A percentile compares a stretch with the other conserved stretches of the same genome.
Evolutionary conservation across 35 echinoderm and acorn worm species (phyloP).

Genomic region (Holothuria glaberrima): DNA sequence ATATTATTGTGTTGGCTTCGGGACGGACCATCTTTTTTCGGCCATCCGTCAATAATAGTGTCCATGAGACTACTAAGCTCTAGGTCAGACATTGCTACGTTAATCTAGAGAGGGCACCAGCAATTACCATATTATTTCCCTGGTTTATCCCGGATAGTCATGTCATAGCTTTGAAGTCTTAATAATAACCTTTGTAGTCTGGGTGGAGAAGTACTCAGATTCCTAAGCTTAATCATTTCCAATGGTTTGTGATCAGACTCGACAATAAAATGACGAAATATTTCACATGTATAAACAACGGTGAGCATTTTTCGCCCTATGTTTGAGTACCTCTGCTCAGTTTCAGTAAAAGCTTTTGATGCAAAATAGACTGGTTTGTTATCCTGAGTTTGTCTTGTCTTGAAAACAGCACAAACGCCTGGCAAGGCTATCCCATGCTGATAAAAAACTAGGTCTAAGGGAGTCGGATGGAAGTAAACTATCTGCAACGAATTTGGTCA

Average conservation of each 20-base stretch:
- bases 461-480: no score
- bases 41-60: constrained; percentile 9
- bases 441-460: no score
- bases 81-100: background rate
- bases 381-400: no score
- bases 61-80: no score
- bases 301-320: constrained; percentile 70
- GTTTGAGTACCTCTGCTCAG: constrained; percentile 66
- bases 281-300: constrained; percentile 67
- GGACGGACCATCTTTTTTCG: background rate
- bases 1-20: background rate
- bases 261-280: constrained; percentile 70
- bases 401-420: no score
- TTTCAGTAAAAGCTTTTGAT: no score
- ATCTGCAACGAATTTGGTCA: no score
- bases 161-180: no score
- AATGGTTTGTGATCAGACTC: no score
- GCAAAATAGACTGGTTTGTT: constrained; percentile 46
- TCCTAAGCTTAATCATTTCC: no score
- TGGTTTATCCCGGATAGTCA: constrained; percentile 68
- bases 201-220: constrained; percentile 49
- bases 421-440: no score
- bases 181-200: constrained; percentile 61
- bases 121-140: constrained; percentile 23
- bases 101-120: background rate